Percentiles rank a stretch among this genome's conserved stretches.
Evolutionary conservation across 2,113 vertebrate genomes (phyloP).

Genomic region (Ammodytes marinus): DNA sequence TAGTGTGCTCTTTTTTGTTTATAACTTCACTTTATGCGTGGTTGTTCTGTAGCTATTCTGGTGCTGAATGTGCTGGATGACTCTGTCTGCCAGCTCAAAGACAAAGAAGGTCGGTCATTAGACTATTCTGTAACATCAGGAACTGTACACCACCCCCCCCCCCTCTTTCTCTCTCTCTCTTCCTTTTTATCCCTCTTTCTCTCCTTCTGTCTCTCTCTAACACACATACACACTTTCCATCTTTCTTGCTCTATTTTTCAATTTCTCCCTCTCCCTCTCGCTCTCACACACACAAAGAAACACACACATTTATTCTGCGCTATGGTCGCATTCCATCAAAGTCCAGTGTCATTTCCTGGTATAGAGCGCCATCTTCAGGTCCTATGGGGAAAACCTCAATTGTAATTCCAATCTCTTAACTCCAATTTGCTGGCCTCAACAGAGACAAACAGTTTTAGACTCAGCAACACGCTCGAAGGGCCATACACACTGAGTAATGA

Average conservation of each 20-base stretch:
- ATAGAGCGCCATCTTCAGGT: constrained; percentile 77
- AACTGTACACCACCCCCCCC: constrained; percentile 62
- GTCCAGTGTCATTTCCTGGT: constrained; percentile 65
- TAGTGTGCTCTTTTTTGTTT: constrained; percentile 75
- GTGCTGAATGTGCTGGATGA: constrained; percentile 80
- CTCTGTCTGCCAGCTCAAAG: constrained; percentile 81
- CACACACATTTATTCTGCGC: constrained; percentile 45
- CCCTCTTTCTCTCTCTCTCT: constrained; percentile 33
- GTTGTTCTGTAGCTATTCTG: constrained; percentile 78
- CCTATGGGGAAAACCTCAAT: neutral
- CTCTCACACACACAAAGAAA: constrained; percentile 20
- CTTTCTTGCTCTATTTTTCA: constrained; percentile 72
- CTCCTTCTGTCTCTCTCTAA: constrained; percentile 3
- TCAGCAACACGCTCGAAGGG: neutral
- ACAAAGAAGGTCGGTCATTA: constrained; percentile 84
- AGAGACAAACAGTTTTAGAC: constrained; percentile 20
- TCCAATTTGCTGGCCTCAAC: constrained; percentile 1
- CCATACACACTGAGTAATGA: constrained; percentile 4
- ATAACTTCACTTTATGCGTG: constrained; percentile 76
- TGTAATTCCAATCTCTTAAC: constrained; percentile 8
- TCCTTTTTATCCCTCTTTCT: constrained; percentile 29
- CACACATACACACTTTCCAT: constrained; percentile 57
- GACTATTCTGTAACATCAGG: constrained; percentile 80
- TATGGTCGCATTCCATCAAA: constrained; percentile 45
- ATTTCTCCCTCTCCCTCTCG: constrained; percentile 29